Base-by-base conservation (phyloP, 37 sponge, comb jelly and placozoan species). In the Cliona cf. orientalis region DNA sequence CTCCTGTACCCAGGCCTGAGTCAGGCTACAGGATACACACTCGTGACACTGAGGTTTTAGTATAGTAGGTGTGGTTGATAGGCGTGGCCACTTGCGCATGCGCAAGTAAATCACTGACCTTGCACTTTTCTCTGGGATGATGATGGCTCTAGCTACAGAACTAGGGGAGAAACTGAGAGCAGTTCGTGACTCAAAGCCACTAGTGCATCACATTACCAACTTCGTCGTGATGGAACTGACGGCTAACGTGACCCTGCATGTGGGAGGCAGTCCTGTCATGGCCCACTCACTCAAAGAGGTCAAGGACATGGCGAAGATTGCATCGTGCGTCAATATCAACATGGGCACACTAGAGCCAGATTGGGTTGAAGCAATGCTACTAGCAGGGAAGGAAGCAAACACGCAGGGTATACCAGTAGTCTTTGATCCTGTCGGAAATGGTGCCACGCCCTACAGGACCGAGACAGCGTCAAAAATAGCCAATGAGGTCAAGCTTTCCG, bases 311-410 rank as follows among this genome's bases (percentile, higher is more conserved):
- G 70, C 25, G 11, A 69, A 69, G 44, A 11, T 69, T 5, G 70
- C 70, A 34, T 69, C 70, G 5, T 69, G 70, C 23, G 6, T 69
- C 43, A 69, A 69, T 41, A 69, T 69, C 44, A 69, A 69, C 40
- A 69, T 69, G 70, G 70, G 70, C 17, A 69, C 70, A n/a, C 70
- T 69, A 19, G 70, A 69, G n/a, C 70, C 70, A 36, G 44, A 21
- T 17, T 69, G 70, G 70, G 70, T 69, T 21, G 70, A 37, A 21
- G 41, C 70, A 12, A 69, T 69, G 70, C 41, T 69, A 22, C 25
- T 41, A n/a, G 70, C 70, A 21, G 70, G 70, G 6, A 69, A 69
- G 23, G 22, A 69, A 41, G 70, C 70, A 21, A 69, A 69, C 70
- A n/a, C 70, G 7, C 70, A 25, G 7, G 40, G 40, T 33, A 41